Percentiles rank a stretch among this genome's conserved stretches.
Conservation (phyloP, 2,797 vertebrate species). For the Pyrocephalus nanus region DNA sequence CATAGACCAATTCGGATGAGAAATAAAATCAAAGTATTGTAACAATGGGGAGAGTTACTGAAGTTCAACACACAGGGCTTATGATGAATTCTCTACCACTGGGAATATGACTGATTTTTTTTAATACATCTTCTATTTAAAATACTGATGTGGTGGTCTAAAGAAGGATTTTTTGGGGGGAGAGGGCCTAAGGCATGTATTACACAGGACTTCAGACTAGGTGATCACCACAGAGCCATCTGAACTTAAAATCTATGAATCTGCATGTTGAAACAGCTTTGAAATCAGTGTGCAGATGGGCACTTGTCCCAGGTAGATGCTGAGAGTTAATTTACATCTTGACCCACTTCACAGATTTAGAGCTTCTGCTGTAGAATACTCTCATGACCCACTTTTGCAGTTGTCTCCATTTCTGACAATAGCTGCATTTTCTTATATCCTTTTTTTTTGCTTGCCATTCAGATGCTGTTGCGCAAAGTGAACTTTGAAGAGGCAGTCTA, state of each 20-base stretch:
- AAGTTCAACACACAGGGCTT: background rate
- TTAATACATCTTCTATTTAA: background rate
- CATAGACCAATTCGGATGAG: background rate
- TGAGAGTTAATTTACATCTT: constrained; percentile 15
- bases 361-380: background rate
- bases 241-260: background rate
- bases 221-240: background rate
- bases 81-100: background rate
- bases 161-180: background rate
- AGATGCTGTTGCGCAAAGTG: constrained; percentile 8
- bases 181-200: background rate
- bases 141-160: background rate
- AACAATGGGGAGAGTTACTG: background rate
- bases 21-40: background rate
- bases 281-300: background rate
- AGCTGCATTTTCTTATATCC: background rate
- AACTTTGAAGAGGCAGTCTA: constrained; percentile 23
- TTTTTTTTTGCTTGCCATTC: background rate
- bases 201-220: background rate
- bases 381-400: background rate
- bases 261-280: background rate
- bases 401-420: constrained; percentile 5
- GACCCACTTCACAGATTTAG: background rate
- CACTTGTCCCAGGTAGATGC: background rate
- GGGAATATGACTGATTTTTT: background rate